Conservation (phyloP, 2,888 invertebrate species). For the Entomobrya proxima region DNA sequence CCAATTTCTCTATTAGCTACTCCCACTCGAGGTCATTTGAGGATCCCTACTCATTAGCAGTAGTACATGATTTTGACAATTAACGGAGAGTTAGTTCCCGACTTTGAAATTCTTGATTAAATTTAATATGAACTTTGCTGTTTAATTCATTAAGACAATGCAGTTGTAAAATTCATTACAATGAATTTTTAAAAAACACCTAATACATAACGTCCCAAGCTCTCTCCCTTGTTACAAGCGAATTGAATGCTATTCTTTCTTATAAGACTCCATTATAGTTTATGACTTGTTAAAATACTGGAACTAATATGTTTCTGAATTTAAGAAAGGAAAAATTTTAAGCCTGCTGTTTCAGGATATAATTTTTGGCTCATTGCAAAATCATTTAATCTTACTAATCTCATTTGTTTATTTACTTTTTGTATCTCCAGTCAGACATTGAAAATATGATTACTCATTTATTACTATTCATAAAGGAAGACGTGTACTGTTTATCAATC, state of each 20-base stretch:
- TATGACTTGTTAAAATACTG: neutral
- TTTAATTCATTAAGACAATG: neutral
- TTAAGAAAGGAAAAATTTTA: no score
- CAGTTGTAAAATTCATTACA: neutral
- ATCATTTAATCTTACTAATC: neutral
- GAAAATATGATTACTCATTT: neutral
- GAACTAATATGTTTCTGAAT: neutral
- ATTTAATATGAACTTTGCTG: conserved; percentile 1
- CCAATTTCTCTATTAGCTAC: neutral
- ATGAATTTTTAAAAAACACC: no score
- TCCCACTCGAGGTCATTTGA: conserved; percentile 16
- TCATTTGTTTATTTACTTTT: neutral
- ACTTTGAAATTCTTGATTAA: neutral
- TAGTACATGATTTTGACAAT: neutral
- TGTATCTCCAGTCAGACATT: neutral
- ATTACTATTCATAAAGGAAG: conserved; percentile 29
- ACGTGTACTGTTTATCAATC: conserved; percentile 18
- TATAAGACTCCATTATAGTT: neutral
- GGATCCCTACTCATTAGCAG: neutral
- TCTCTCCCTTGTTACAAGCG: neutral
- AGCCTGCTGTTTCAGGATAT: no score
- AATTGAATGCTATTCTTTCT: neutral
- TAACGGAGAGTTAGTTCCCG: neutral
- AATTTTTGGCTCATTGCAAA: neutral
- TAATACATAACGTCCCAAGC: neutral